Evolutionary conservation across 1,140 invertebrate genomes (phyloP).

Genomic region (Tetranychus urticae): DNA sequence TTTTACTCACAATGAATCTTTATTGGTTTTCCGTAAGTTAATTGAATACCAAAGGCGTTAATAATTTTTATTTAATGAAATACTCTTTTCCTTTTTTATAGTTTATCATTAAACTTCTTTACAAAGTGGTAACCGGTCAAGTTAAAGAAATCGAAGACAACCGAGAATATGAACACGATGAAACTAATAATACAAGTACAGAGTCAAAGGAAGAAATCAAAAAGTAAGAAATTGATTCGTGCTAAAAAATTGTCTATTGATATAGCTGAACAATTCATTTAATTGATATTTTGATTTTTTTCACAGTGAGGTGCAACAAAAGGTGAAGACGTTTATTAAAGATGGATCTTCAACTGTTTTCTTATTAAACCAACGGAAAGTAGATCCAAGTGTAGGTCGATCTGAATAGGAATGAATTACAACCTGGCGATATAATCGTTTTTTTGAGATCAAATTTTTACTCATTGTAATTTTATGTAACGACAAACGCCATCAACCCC

Average conservation of each 20-base stretch:
- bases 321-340: neutral
- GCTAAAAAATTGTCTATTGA: no score
- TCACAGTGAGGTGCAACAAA: neutral
- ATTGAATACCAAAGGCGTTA: neutral
- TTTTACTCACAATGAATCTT: slow-evolving; percentile 20
- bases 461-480: no score
- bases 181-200: neutral
- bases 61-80: neutral
- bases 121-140: slow-evolving; percentile 19
- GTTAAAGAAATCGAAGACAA: slow-evolving; percentile 19
- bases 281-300: neutral
- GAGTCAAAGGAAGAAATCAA: neutral
- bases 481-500: no score
- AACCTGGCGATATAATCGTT: no score
- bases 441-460: no score
- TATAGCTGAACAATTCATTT: no score
- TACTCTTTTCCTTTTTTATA: slow-evolving; percentile 9
- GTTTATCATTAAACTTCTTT: slow-evolving; percentile 19
- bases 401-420: no score
- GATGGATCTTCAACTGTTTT: neutral
- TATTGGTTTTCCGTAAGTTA: slow-evolving; percentile 24
- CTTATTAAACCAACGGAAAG: neutral
- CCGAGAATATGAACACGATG: slow-evolving; percentile 15
- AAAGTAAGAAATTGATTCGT: neutral
- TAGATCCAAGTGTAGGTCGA: neutral